These are phyloP conservation scores for Drosophila prolongata DNA, from an alignment of 2,888 invertebrate genomes.

Conservation along the genomic window DNA sequence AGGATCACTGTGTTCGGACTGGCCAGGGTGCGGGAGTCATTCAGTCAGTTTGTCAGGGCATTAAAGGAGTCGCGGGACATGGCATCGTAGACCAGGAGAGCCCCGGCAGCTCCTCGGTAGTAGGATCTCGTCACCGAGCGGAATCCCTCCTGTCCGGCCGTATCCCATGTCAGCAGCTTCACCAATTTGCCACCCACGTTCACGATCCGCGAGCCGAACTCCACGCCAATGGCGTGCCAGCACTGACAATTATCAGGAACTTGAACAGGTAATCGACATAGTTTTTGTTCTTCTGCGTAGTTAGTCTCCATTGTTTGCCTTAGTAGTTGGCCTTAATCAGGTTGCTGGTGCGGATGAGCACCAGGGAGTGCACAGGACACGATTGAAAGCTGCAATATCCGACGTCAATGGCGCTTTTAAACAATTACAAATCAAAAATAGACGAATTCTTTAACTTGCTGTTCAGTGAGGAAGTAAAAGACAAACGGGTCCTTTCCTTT, in stretches of 20 bases:
- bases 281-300: too few relatives aligned
- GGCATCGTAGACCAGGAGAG: constrained; percentile 94
- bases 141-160: constrained; percentile 85
- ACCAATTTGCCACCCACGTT: constrained; percentile 92
- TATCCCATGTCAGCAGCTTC: constrained; percentile 92
- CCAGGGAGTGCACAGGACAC: constrained; percentile 10
- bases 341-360: constrained; percentile 19
- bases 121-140: constrained; percentile 90
- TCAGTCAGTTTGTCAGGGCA: constrained; percentile 93
- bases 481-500: neutral
- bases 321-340: neutral
- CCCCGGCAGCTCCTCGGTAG: constrained; percentile 96
- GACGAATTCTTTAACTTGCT: constrained; percentile 13
- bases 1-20: constrained; percentile 93
- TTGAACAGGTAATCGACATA: constrained; percentile 94
- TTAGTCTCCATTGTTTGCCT: constrained; percentile 25
- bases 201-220: constrained; percentile 94
- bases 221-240: constrained; percentile 94
- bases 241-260: constrained; percentile 93
- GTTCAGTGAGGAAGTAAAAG: constrained; percentile 13
- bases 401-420: neutral
- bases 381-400: neutral
- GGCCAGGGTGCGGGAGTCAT: constrained; percentile 92
- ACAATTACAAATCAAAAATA: constrained; percentile 39
- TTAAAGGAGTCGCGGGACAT: constrained; percentile 96